Conservation (phyloP, 2,888 invertebrate species). For the Xanthorhoe designata region DNA sequence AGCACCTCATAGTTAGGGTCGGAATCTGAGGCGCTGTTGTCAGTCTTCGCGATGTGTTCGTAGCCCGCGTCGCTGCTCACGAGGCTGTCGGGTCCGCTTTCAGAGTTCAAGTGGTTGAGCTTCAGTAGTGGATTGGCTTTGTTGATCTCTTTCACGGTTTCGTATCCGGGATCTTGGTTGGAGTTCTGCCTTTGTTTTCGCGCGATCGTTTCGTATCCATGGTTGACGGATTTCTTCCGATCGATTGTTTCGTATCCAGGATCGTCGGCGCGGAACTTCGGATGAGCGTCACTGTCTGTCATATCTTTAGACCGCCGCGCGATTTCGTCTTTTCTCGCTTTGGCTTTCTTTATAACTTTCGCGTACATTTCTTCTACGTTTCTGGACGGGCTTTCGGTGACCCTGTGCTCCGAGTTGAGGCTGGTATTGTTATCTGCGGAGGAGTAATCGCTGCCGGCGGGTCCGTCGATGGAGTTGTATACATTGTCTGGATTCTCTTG, state of each 20-base stretch:
- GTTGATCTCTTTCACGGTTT: conserved; percentile 82
- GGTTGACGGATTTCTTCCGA: conserved; percentile 75
- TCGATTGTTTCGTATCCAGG: conserved; percentile 83
- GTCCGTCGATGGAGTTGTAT: conserved; percentile 76
- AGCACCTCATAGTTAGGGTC: conserved; percentile 94
- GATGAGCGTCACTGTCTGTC: conserved; percentile 53
- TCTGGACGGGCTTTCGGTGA: conserved; percentile 85
- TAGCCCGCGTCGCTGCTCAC: conserved; percentile 90
- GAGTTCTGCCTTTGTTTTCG: conserved; percentile 73
- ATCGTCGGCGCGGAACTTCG: conserved; percentile 76
- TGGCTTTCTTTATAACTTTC: conserved; percentile 91
- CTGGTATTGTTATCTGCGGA: conserved; percentile 67
- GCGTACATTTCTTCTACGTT: conserved; percentile 96
- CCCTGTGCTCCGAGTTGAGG: conserved; percentile 69
- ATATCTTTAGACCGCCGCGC: conserved; percentile 65
- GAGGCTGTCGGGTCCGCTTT: conserved; percentile 86
- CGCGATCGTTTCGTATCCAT: conserved; percentile 87
- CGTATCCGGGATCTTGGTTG: conserved; percentile 87
- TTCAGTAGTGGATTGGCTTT: conserved; percentile 66
- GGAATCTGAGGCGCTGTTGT: conserved; percentile 84
- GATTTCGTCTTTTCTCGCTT: conserved; percentile 73
- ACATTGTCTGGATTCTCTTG: conserved; percentile 67
- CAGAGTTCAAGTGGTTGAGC: conserved; percentile 65
- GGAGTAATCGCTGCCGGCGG: conserved; percentile 66
- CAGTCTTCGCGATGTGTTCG: conserved; percentile 86